These are phyloP conservation scores for Coreius guichenoti DNA, from an alignment of 2,797 vertebrate species.

Conservation along the genomic window DNA sequence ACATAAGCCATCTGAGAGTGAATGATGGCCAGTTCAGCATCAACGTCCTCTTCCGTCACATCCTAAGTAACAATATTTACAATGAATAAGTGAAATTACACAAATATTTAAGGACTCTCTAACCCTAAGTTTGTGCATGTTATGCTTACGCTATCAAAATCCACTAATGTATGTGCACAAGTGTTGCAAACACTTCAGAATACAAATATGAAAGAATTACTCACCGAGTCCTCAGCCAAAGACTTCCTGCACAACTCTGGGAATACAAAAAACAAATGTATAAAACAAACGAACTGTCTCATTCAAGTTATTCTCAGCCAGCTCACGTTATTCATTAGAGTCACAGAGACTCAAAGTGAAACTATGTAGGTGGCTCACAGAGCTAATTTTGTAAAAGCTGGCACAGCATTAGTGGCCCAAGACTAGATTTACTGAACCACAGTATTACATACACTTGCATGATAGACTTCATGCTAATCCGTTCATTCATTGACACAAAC, in stretches of 20 bases:
- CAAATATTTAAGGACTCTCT: not conserved
- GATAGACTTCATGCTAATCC: not conserved
- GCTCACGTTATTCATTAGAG: not conserved
- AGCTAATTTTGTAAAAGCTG: not conserved
- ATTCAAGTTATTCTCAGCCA: not conserved
- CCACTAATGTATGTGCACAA: not conserved
- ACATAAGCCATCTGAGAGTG: conserved; percentile 98
- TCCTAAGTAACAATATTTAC: conserved; percentile 65
- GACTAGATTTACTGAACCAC: not conserved
- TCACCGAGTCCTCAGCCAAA: conserved; percentile 93
- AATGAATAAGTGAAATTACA: not conserved
- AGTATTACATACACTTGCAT: not conserved
- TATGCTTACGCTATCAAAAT: not conserved
- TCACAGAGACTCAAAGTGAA: not conserved
- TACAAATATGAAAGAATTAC: conserved; percentile 64
- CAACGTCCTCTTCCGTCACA: conserved; percentile 75
- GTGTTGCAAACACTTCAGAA: not conserved
- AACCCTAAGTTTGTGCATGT: not conserved
- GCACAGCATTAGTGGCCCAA: not conserved
- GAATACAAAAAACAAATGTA: not conserved
- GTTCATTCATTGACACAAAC: not conserved
- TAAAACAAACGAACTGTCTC: not conserved
- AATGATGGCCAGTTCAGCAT: conserved; percentile 94
- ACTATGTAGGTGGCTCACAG: not conserved
- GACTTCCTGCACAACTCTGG: conserved; percentile 92